phyloP scores from a whole-genome alignment of 2,113 vertebrate species.

The Ictalurus furcatus region DNA sequence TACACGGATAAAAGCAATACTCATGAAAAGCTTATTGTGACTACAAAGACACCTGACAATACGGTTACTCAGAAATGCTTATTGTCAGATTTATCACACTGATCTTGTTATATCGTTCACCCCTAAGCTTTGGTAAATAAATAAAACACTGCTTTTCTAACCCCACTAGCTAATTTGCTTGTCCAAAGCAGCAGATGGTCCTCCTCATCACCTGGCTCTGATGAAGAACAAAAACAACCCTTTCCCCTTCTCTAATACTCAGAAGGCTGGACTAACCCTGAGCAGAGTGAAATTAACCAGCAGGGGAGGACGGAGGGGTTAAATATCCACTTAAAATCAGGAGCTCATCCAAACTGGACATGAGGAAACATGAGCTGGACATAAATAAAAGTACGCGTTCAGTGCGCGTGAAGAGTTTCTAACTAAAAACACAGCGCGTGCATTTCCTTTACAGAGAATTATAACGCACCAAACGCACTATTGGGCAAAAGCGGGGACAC shows the following conservation, averaged over 20 bases:
- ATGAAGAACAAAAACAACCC: conserved; percentile 36
- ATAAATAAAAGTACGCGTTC: not conserved
- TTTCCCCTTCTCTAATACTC: conserved; percentile 25
- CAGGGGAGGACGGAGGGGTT: not conserved
- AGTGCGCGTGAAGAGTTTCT: not conserved
- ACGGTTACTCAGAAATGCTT: not conserved
- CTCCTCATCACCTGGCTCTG: conserved; percentile 46
- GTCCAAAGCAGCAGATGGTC: conserved; percentile 54
- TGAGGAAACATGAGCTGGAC: conserved; percentile 14
- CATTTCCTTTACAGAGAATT: not conserved
- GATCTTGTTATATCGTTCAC: not conserved
- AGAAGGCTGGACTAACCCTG: conserved; percentile 42
- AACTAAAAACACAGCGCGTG: not conserved
- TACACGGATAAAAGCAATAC: not conserved
- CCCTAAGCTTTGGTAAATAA: conserved; percentile 49
- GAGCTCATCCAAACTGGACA: conserved; percentile 19
- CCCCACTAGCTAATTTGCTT: conserved; percentile 58
- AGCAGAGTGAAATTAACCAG: conserved; percentile 48
- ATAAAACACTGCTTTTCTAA: conserved; percentile 23
- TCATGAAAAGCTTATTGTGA: not conserved
- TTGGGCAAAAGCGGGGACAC: not conserved
- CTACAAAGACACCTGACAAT: not conserved
- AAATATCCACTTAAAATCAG: not conserved
- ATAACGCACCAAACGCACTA: not conserved
- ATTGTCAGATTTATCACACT: not conserved